Evolutionary conservation across 2,888 invertebrate genomes (phyloP).

Genomic region (Perdita meconis): DNA sequence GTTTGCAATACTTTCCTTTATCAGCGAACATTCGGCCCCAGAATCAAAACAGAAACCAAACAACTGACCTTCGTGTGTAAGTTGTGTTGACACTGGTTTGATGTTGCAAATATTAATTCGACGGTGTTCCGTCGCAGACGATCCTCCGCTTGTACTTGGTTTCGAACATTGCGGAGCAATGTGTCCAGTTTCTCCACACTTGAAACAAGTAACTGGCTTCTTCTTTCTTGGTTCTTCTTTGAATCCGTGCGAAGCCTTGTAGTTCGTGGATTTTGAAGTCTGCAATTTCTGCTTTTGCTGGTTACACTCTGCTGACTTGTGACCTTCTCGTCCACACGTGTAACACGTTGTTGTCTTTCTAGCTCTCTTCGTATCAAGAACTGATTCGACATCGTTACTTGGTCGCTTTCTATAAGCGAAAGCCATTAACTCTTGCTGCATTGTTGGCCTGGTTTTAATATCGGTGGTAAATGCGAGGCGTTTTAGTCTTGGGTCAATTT

Average conservation of each 20-base stretch:
- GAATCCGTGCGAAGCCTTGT: too few relatives aligned
- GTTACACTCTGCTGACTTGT: too few relatives aligned
- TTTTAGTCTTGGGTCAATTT: neutral
- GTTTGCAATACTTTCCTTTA: neutral
- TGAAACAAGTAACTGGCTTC: neutral
- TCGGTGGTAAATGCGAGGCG: neutral
- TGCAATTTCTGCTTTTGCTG: too few relatives aligned
- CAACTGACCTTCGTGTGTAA: too few relatives aligned
- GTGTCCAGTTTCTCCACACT: neutral
- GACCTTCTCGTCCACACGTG: too few relatives aligned
- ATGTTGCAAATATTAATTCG: too few relatives aligned
- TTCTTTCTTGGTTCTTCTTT: neutral
- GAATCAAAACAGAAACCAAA: neutral
- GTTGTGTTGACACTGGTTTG: too few relatives aligned
- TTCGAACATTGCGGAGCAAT: neutral
- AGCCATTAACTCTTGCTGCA: neutral
- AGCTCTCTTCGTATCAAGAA: neutral
- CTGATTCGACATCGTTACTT: neutral
- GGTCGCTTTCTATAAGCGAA: neutral
- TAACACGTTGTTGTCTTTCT: neutral
- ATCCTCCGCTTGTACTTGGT: too few relatives aligned
- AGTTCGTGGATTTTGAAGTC: too few relatives aligned
- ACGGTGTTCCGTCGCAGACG: too few relatives aligned
- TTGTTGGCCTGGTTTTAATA: neutral
- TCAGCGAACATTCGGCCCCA: neutral